phyloP scores from a whole-genome alignment of 2,888 invertebrate species.

The Acronicta alni region DNA sequence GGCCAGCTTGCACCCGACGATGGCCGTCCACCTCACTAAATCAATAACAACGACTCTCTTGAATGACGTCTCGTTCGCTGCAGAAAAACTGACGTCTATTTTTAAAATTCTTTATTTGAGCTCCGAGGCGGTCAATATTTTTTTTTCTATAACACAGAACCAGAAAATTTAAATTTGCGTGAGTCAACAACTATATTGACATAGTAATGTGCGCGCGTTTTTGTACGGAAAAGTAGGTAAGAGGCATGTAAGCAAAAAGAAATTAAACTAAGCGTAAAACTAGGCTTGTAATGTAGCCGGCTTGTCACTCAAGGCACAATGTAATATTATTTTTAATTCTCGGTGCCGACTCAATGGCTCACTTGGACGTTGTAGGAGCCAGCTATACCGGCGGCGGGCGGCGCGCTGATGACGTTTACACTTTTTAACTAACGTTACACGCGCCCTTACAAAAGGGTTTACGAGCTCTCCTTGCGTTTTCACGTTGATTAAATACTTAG shows the following conservation, averaged over 20 bases:
- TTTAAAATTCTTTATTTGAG: too few relatives aligned
- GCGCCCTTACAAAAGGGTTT: conserved; percentile 51
- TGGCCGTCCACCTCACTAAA: conserved; percentile 44
- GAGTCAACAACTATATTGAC: conserved; percentile 2
- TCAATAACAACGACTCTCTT: conserved; percentile 45
- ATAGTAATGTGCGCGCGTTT: conserved; percentile 19
- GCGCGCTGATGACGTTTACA: conserved; percentile 58
- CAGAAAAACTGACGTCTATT: too few relatives aligned
- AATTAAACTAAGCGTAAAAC: conserved; percentile 33
- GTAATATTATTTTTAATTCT: conserved; percentile 51
- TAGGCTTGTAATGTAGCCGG: conserved; percentile 8
- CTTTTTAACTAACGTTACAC: conserved; percentile 59
- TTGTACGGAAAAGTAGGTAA: conserved; percentile 27
- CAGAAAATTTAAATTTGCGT: too few relatives aligned
- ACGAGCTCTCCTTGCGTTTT: conserved; percentile 46
- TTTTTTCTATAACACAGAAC: too few relatives aligned
- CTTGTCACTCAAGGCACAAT: conserved; percentile 3
- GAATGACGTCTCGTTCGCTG: too few relatives aligned
- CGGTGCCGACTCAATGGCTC: conserved; percentile 48
- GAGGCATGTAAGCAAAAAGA: conserved; percentile 24
- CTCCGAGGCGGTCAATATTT: too few relatives aligned
- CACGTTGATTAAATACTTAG: conserved; percentile 52
- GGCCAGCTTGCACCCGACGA: conserved; percentile 30
- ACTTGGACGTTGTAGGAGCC: conserved; percentile 49
- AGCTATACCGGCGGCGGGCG: conserved; percentile 36